These are phyloP conservation scores for Drosophila prostipennis DNA, from an alignment of 2,888 invertebrate species.

Conservation along the genomic window DNA sequence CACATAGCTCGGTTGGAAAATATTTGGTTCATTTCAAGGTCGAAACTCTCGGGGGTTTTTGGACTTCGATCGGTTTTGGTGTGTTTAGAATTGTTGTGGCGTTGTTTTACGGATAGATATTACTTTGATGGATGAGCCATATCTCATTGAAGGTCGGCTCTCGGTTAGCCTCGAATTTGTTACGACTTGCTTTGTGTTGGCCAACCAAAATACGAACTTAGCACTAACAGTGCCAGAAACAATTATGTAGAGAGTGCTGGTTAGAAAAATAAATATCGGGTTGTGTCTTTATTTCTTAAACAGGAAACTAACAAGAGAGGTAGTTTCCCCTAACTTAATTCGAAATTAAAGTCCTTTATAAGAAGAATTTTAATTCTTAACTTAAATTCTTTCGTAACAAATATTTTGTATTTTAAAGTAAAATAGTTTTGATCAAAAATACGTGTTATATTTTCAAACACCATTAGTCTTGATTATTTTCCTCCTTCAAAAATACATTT, in stretches of 20 bases:
- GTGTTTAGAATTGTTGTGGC: conserved; percentile 62
- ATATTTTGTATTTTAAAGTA: too few relatives aligned
- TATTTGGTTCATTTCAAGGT: conserved; percentile 26
- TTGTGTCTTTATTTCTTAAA: background rate
- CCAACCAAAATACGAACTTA: conserved; percentile 58
- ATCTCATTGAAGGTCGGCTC: conserved; percentile 38
- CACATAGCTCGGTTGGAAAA: conserved; percentile 16
- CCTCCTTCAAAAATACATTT: background rate
- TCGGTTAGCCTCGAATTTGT: conserved; percentile 58
- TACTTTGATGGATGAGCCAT: conserved; percentile 64
- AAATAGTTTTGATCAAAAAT: too few relatives aligned
- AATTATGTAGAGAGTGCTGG: background rate
- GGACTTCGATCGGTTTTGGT: conserved; percentile 36
- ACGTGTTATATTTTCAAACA: too few relatives aligned
- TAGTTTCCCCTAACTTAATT: background rate
- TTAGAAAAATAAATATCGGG: background rate
- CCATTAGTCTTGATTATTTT: too few relatives aligned
- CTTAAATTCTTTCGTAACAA: too few relatives aligned
- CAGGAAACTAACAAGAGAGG: too few relatives aligned
- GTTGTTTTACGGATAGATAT: conserved; percentile 51
- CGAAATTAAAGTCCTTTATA: background rate
- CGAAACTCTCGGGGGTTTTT: conserved; percentile 57
- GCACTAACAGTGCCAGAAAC: conserved; percentile 7
- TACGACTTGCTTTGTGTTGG: conserved; percentile 61
- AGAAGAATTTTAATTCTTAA: too few relatives aligned